These are phyloP conservation scores for Cyphomyrus discorhynchus DNA, from an alignment of 2,113 vertebrate species.

Conservation along the genomic window DNA sequence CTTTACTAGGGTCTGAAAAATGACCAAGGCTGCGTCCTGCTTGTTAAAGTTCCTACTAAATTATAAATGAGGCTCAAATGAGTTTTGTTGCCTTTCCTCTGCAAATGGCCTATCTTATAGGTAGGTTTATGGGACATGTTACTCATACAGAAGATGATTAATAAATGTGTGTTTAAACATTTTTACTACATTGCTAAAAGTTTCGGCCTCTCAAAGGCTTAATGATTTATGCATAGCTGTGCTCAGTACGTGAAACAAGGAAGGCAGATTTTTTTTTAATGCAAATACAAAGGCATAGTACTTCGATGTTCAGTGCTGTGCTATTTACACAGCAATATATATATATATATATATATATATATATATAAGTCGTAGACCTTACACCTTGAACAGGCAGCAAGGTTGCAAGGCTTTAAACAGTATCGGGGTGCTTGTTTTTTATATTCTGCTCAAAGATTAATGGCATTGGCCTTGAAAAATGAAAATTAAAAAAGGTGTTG, in stretches of 20 bases:
- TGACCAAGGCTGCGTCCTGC: neutral
- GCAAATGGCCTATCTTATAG: neutral
- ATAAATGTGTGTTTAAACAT: constrained; percentile 11
- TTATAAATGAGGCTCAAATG: constrained; percentile 27
- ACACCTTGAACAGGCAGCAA: constrained; percentile 17
- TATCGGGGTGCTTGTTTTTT: constrained; percentile 15
- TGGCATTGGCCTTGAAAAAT: constrained; percentile 23
- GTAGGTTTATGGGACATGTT: constrained; percentile 14
- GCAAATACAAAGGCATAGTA: neutral
- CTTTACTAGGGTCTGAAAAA: constrained; percentile 8
- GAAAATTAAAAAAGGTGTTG: constrained; percentile 26
- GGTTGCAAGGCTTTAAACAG: constrained; percentile 19
- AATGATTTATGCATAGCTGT: constrained; percentile 5
- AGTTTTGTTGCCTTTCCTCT: constrained; percentile 17
- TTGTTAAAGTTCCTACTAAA: constrained; percentile 19
- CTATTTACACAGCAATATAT: neutral
- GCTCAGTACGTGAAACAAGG: neutral
- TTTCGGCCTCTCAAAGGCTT: neutral
- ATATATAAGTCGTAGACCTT: constrained; percentile 14
- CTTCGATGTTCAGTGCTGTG: constrained; percentile 1
- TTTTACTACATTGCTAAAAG: neutral
- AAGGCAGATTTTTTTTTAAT: neutral
- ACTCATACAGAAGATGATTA: neutral
- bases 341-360: neutral
- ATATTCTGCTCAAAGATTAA: constrained; percentile 21